Percentiles rank a stretch among this genome's conserved stretches.
These are phyloP conservation scores for Ophion ellenae DNA, from an alignment of 2,888 invertebrate genomes.

Conservation along the genomic window DNA sequence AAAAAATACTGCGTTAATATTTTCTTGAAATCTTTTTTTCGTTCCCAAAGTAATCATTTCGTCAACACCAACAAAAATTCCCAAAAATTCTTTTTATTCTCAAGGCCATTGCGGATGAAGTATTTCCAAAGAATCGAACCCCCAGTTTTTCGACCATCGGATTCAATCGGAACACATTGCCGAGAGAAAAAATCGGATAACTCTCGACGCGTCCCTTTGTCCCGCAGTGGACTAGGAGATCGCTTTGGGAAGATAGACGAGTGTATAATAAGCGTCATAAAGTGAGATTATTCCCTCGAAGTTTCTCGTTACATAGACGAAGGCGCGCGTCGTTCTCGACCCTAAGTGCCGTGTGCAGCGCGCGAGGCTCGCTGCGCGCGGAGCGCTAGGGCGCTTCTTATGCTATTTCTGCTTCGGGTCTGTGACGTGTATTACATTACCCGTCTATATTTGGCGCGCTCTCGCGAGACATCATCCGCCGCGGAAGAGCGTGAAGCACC, in stretches of 20 bases:
- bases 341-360: slow-evolving; percentile 85
- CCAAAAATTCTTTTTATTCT: neutral
- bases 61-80: neutral
- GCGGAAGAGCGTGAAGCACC: slow-evolving; percentile 4
- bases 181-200: slow-evolving; percentile 5
- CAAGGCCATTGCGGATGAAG: neutral
- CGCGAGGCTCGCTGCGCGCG: slow-evolving; percentile 39
- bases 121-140: neutral
- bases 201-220: neutral
- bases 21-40: neutral
- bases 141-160: neutral
- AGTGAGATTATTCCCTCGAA: slow-evolving; percentile 51
- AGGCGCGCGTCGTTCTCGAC: slow-evolving; percentile 44
- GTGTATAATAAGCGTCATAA: slow-evolving; percentile 53
- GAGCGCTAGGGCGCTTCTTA: slow-evolving; percentile 83
- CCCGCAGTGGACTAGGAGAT: neutral
- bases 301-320: slow-evolving; percentile 54
- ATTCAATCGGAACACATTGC: neutral
- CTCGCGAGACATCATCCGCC: slow-evolving; percentile 39
- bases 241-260: slow-evolving; percentile 8
- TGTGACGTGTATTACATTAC: slow-evolving; percentile 86
- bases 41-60: neutral
- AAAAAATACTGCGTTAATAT: neutral
- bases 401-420: slow-evolving; percentile 85
- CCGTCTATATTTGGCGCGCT: slow-evolving; percentile 85